A percentile compares a stretch with the other conserved stretches of the same genome.
These are phyloP conservation scores for Sminthurinus aureus DNA, from an alignment of 2,888 invertebrate species.

Conservation along the genomic window DNA sequence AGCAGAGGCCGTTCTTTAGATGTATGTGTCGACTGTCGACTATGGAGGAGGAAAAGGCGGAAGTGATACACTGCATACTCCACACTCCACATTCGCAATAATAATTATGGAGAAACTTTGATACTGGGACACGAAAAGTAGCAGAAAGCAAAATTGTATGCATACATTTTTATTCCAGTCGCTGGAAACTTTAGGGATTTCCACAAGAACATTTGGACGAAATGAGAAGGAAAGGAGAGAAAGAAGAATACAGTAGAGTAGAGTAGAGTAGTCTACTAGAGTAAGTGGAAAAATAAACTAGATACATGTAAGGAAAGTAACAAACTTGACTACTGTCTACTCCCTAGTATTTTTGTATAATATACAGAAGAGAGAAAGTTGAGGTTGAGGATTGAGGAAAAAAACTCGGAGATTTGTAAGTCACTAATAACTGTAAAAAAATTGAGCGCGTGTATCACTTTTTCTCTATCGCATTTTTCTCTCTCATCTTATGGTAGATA, in stretches of 20 bases:
- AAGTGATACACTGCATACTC: too few relatives aligned
- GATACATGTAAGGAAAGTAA: too few relatives aligned
- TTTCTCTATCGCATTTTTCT: conserved; percentile 14
- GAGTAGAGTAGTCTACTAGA: too few relatives aligned
- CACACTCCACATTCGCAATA: not conserved
- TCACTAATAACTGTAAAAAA: not conserved
- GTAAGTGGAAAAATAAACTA: too few relatives aligned
- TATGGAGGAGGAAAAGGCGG: not conserved
- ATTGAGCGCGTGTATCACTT: not conserved
- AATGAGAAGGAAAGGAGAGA: not conserved
- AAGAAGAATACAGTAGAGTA: not conserved
- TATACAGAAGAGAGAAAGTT: too few relatives aligned
- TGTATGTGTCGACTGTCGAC: too few relatives aligned
- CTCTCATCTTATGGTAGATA: too few relatives aligned
- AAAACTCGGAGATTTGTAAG: not conserved
- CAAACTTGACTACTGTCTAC: too few relatives aligned
- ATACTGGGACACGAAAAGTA: not conserved
- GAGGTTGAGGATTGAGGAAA: not conserved
- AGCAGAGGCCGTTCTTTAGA: too few relatives aligned
- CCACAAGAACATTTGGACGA: not conserved
- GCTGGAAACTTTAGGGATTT: not conserved
- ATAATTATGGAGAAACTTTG: not conserved
- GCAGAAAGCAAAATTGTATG: not conserved
- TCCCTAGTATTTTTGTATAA: too few relatives aligned
- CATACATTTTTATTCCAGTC: not conserved